Conservation (phyloP, 2,113 vertebrate genomes). For the Benitochromis conjunctus region DNA sequence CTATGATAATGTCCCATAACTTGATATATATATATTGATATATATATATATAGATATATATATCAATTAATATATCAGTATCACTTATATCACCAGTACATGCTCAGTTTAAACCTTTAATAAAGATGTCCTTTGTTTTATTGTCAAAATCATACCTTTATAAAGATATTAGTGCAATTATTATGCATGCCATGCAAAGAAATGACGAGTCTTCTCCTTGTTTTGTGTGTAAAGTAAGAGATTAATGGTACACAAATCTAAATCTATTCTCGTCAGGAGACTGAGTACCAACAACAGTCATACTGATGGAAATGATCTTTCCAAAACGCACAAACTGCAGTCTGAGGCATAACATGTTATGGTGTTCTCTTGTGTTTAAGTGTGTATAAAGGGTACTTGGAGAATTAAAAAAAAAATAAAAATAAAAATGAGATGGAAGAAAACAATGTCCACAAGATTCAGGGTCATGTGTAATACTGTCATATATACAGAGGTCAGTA, state of each 20-base stretch:
- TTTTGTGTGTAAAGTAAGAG: neutral
- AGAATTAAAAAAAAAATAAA: too few relatives aligned
- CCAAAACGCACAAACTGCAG: neutral
- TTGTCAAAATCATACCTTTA: neutral
- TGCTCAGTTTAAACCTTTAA: neutral
- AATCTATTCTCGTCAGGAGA: neutral
- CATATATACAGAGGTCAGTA: too few relatives aligned
- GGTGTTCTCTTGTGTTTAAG: too few relatives aligned
- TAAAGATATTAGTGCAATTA: neutral
- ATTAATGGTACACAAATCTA: neutral
- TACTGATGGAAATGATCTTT: slow-evolving; percentile 14
- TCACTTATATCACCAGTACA: neutral
- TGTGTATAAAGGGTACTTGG: too few relatives aligned
- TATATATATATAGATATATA: too few relatives aligned
- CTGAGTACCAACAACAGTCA: slow-evolving; percentile 47
- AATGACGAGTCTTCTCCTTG: neutral
- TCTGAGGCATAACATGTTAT: slow-evolving; percentile 30
- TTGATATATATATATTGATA: too few relatives aligned
- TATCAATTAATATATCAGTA: neutral
- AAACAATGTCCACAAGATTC: too few relatives aligned
- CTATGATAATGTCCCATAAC: neutral
- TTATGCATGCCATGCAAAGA: neutral
- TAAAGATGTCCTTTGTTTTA: neutral
- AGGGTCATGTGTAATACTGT: too few relatives aligned
- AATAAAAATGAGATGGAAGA: too few relatives aligned